Evolutionary conservation across 1,140 invertebrate species (phyloP), one percentile per base, ranked within the genome.

Genomic region (Capitella teleta): DNA sequence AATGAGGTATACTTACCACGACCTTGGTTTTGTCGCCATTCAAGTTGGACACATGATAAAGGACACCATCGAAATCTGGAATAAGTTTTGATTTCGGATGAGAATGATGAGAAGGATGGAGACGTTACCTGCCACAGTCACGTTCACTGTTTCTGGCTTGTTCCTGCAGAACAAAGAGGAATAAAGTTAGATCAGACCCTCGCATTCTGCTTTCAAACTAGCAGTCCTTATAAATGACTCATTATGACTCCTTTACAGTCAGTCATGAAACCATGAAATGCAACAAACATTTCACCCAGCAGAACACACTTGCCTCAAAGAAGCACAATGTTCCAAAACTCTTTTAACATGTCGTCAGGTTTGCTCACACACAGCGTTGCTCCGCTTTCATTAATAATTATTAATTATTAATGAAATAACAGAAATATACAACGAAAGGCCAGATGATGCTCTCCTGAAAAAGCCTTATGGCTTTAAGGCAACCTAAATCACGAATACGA

Each of bases 1-100:
- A 40, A 19, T 26, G 16, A 52, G 14, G 8, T 43, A 45, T 51
- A 80, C 82, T 80, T 78, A 96, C 91, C 77, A 84, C 83, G 77
- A 97, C 80, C 85, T 96, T 97, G 58, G 85, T 85, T 79, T 95
- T 96, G 71, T 98, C 92, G 58, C 82, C 83, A 75, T 90, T 86
- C 57, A 90, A 78, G 80, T 96, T 98, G 46, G 94, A 97, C 77
- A 98, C 86, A 74, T 97, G 92, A 78, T 94, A 98, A 50, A 98
- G 74, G 48, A 96, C 94, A 58, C 95, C 94, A 81, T 98, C 95
- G 77, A 98, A 98, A 79, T 99, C 95, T 59, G 89, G 85, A 62
- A 75, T 30, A 41, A 12, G 21, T 5, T 5, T 8, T 6, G 34
- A 12, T 30, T 53, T 52, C 25, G 46, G 28, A 32, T n/a, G 45